A percentile compares a stretch with the other conserved stretches of the same genome.
These are phyloP conservation scores for Axinella damicornis DNA, from an alignment of 37 sponge, comb jelly and placozoan genomes.

Conservation along the genomic window DNA sequence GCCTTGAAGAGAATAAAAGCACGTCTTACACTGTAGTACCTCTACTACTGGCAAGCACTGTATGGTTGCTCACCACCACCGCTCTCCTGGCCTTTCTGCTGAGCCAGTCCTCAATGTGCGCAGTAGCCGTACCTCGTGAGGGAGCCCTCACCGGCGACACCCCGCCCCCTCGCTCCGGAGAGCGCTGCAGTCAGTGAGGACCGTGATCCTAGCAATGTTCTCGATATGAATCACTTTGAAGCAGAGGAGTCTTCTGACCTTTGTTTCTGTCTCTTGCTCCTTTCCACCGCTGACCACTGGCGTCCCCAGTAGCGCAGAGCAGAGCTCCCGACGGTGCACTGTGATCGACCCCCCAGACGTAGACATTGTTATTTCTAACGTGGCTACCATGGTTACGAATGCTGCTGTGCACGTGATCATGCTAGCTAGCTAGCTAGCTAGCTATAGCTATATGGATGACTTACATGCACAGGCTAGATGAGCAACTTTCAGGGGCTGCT, in stretches of 20 bases:
- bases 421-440: neutral
- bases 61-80: conserved; percentile 41
- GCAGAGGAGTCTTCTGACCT: neutral
- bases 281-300: too few relatives aligned
- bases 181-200: too few relatives aligned
- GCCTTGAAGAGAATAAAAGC: neutral
- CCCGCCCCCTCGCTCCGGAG: too few relatives aligned
- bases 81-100: conserved; percentile 44
- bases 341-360: neutral
- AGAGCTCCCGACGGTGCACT: conserved; percentile 36
- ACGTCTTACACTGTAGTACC: too few relatives aligned
- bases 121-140: neutral
- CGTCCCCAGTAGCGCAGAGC: conserved; percentile 5
- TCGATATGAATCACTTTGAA: too few relatives aligned
- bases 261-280: neutral
- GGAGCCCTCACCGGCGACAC: neutral
- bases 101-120: conserved; percentile 40
- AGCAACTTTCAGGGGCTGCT: conserved; percentile 50
- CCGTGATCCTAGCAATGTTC: too few relatives aligned
- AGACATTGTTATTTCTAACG: neutral
- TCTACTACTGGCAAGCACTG: too few relatives aligned
- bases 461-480: neutral
- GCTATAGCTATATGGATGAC: neutral
- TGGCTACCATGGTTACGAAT: conserved; percentile 5
- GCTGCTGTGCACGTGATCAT: too few relatives aligned